Percentiles rank a stretch among this genome's conserved stretches.
phyloP scores from a whole-genome alignment of 92 coral and sea anemone genomes.

The Siderastrea radians region DNA sequence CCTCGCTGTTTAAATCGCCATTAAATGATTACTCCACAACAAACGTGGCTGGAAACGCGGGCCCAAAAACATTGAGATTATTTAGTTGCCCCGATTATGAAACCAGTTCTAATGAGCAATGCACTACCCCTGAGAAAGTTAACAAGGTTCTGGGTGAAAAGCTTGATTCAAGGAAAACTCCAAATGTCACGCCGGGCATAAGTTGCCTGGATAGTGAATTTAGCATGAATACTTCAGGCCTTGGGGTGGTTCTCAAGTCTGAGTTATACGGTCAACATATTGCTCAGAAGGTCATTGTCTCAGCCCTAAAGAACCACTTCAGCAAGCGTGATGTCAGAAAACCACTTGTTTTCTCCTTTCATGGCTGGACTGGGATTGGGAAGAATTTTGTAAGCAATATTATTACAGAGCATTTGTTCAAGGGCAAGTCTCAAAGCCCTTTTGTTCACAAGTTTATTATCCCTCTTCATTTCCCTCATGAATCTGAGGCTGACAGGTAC shows the following conservation, averaged over 20 bases:
- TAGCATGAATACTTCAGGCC: constrained; percentile 75
- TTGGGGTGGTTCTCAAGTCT: constrained; percentile 63
- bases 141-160: neutral
- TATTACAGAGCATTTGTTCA: constrained; percentile 84
- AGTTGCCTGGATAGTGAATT: constrained; percentile 77
- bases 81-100: constrained; percentile 27
- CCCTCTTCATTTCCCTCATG: constrained; percentile 81
- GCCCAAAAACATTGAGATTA: neutral
- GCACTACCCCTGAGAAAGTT: neutral
- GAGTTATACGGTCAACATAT: constrained; percentile 87
- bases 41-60: neutral
- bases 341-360: constrained; percentile 86
- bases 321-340: constrained; percentile 50
- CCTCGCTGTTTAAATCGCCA: neutral
- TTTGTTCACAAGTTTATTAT: constrained; percentile 88
- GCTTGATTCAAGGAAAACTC: neutral
- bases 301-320: constrained; percentile 78
- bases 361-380: constrained; percentile 94
- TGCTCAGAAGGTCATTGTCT: constrained; percentile 76
- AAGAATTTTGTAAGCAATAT: constrained; percentile 84
- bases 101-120: no score
- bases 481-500: constrained; percentile 67
- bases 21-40: neutral
- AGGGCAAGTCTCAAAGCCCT: constrained; percentile 76
- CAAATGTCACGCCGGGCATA: neutral